Evolutionary conservation across 2,888 invertebrate genomes (phyloP).

Genomic region (Cerastoderma edule): DNA sequence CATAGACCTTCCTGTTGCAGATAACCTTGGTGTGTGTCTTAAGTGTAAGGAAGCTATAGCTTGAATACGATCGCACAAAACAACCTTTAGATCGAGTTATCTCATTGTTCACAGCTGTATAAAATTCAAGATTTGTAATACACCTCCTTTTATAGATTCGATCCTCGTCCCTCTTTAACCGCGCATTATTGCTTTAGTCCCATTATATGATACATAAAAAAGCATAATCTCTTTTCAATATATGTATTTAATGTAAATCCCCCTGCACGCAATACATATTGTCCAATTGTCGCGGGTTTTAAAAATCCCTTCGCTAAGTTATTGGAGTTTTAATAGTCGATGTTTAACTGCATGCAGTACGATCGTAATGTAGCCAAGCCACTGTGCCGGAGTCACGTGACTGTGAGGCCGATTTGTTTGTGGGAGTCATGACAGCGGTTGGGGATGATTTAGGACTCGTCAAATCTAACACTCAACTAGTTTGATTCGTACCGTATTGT

Average conservation of each 20-base stretch:
- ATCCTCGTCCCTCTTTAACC: background rate
- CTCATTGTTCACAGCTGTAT: background rate
- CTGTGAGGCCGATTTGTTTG: slow-evolving; percentile 42
- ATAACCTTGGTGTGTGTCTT: too few species aligned
- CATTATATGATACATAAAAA: background rate
- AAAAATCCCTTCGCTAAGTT: background rate
- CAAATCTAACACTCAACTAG: background rate
- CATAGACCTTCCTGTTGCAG: too few species aligned
- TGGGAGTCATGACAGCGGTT: slow-evolving; percentile 56
- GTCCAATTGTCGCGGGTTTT: background rate
- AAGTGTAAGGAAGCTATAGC: too few species aligned
- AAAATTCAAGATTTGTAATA: too few species aligned
- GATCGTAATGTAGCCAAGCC: background rate
- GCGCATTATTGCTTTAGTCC: background rate
- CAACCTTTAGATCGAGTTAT: background rate
- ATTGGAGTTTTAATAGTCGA: slow-evolving; percentile 5
- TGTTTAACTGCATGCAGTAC: background rate
- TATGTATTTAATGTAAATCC: background rate
- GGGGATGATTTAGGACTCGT: slow-evolving; percentile 21
- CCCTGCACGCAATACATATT: background rate
- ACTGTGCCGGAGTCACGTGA: slow-evolving; percentile 41
- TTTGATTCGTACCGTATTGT: slow-evolving; percentile 7
- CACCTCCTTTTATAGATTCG: background rate
- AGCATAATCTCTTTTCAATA: background rate
- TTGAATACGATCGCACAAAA: background rate